Base-by-base conservation (phyloP, 2,888 invertebrate genomes). In the Esperia sulphurella region DNA sequence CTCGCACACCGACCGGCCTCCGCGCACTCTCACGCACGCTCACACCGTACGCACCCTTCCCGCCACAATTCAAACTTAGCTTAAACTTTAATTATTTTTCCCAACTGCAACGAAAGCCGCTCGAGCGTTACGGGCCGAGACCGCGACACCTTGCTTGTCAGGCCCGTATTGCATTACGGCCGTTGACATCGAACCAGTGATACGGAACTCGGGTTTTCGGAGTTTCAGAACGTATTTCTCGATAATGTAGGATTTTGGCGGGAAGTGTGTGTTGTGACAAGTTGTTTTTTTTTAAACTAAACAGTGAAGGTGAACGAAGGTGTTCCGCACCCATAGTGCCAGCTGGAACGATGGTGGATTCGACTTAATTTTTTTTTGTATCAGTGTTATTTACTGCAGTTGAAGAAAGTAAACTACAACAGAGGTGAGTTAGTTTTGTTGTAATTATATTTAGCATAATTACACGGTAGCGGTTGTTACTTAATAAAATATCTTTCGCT, bases 261-360 rank as follows among this genome's bases (percentile, higher is more conserved):
- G 80, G 79, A 75, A 70, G 70, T 74, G 81, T 71, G 83, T 79
- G 79, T 76, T 71, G 65, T 72, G 57, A 59, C 60, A 58, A 57
- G 60, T 60, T 58, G 62, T 70, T 49, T 49, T 29, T 8, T 41
- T 48, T 45, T 67, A 71, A 54, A 59, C 59, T 59, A 57, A 48
- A 65, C 64, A 77, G 79, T 81, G 77, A 78, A 72, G 80, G 86
- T 87, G 84, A 72, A 71, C n/a, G n/a, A 71, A 68, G 74, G 85
- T 86, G 84, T 73, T 75, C 5, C n/a, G 66, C 53, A 63, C 53
- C 49, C 50, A 63, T 58, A 78, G 86, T 87, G 87, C 72, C 70
- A 72, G 47, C 52, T 63, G 74, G 75, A 83, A 86, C 75, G 71
- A 88, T 89, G 88, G 83, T 88, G 87, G 74, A 87, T 81, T 82